Evolutionary conservation across 2,113 vertebrate genomes (phyloP).

Genomic region (Tamias sibiricus): DNA sequence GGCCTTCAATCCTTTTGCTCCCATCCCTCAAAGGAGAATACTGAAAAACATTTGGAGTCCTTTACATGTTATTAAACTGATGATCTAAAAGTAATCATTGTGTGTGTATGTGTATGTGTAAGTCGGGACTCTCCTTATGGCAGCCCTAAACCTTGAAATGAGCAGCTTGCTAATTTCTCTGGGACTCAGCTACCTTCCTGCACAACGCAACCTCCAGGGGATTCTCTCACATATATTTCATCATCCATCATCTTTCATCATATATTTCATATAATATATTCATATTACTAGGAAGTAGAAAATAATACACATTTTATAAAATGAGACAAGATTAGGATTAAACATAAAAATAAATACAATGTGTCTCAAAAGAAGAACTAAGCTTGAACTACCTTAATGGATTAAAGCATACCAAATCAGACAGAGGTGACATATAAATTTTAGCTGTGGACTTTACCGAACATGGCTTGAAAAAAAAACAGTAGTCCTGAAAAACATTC

Average conservation of each 20-base stretch:
- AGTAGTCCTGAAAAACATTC: background rate
- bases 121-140: no score
- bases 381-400: background rate
- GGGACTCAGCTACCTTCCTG: no score
- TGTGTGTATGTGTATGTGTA: background rate
- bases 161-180: no score
- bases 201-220: no score
- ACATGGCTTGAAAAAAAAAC: background rate
- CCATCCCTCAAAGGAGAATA: background rate
- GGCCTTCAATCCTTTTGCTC: background rate
- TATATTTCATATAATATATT: no score
- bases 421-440: background rate
- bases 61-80: background rate
- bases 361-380: background rate
- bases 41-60: background rate
- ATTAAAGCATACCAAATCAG: background rate
- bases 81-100: background rate
- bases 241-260: no score
- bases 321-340: constrained; percentile 16
- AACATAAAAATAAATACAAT: background rate
- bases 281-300: background rate
- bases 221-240: no score
- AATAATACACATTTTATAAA: background rate
- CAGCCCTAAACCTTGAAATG: no score
- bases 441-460: background rate